Base-by-base conservation (phyloP, 2,113 vertebrate genomes). In the Chloebia gouldiae region DNA sequence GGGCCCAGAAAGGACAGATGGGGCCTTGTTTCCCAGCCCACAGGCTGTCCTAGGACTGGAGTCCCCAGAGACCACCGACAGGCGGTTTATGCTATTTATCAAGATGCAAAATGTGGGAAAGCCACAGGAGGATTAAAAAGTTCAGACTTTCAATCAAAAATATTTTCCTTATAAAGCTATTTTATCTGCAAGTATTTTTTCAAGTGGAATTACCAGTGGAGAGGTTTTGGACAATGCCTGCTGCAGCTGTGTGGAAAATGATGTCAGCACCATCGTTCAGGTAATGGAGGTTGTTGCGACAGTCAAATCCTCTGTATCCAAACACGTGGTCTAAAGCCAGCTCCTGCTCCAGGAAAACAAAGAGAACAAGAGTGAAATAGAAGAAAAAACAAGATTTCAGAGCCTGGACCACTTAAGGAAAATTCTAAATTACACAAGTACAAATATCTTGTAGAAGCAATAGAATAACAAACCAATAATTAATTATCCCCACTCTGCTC, bases 211-310 rank as follows among this genome's bases (percentile, higher is more conserved):
- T 98, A 99, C 99, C 99, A 68, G 99, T 98, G 13, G 99, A 98
- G 63, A 99, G 98, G 96, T 98, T 99, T 92, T 99, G 99, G 63
- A 99, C 97, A 35, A 99, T 65, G 71, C 98, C 98, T 2, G 98
- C 98, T 1, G 99, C 99, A 0, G 99, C 99, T 0, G 99, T 99
- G 96, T 99, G 99, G 96, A 99, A 99, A 96, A 99, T 97, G 81
- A 99, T 99, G 96, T 99, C 99, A 1, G 98, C 93, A 2, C 99
- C 99, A 3, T 99, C 99, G 1, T 99, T 99, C 94, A 99, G 99
- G 98, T 99, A 99, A 92, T 99, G 99, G 76, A 99, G 98, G 98
- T 99, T 99, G 97, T 99, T 99, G 49, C 99, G 99, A 86, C 99
- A 99, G 95, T 99, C 99, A 31, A 99, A 99, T 40, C 99, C 99